Evolutionary conservation across 2,797 vertebrate genomes (phyloP), one percentile per base, ranked within the genome.

Genomic region (Arrhamphus sclerolepis): DNA sequence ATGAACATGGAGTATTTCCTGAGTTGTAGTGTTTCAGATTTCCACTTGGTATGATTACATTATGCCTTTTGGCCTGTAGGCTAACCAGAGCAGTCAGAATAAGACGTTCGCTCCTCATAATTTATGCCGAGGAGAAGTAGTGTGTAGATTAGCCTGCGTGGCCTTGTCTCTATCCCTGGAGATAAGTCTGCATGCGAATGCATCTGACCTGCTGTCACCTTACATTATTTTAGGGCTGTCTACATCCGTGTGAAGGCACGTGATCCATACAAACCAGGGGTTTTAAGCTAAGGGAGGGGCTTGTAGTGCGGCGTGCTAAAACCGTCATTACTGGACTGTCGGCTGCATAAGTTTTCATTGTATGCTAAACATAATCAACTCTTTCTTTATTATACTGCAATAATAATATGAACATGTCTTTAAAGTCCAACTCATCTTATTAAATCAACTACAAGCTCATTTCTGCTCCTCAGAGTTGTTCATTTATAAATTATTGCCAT

Each of bases 11-110:
- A 53, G 59, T 72, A 49, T 66, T 62, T 28, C 65, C 69, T 70
- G 66, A 81, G 62, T 73, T 71, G 61, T 46, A 43, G 53, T 77
- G 66, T 81, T 72, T 66, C 64, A 64, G 56, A 61, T 56, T 72
- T 54, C 47, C 64, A 82, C 82, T 82, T 76, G 79, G 69, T 75
- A 70, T 83, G 54, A 69, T 80, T 68, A 66, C 72, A 67, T 55
- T 66, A 75, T 59, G 68, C 69, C 78, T 69, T 46, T 58, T 78
- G 75, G 53, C 71, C 73, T 62, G 54, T 22, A 20, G 44, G 69
- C 66, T 65, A 57, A 70, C 56, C 73, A 50, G 62, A 61, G 59
- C 70, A 65, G 72, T 64, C 54, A 60, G 77, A 74, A 83, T 78
- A 59, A 70, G 71, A 54, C 52, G 61, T 62, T 83, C 63, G 10